Conservation (phyloP, 2,797 vertebrate species). For the Enteromius thamalakanensis region DNA sequence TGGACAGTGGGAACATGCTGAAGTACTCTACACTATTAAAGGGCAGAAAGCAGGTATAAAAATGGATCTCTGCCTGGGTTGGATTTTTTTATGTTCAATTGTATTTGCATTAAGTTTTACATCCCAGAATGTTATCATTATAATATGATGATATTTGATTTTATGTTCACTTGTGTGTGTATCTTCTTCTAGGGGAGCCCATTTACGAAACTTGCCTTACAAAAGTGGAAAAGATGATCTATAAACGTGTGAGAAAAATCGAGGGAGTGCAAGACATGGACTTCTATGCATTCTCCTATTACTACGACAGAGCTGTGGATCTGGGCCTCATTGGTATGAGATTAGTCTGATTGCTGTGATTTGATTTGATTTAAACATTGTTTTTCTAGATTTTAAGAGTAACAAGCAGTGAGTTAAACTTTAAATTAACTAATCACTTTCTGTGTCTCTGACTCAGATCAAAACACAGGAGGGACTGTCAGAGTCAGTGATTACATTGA, state of each 20-base stretch:
- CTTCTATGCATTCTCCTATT: slow-evolving; percentile 93
- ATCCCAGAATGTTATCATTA: background rate
- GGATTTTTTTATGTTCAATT: background rate
- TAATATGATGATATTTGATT: background rate
- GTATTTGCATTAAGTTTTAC: background rate
- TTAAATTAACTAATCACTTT: background rate
- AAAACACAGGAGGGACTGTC: slow-evolving; percentile 79
- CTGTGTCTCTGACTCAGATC: slow-evolving; percentile 71
- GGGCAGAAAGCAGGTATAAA: slow-evolving; percentile 88
- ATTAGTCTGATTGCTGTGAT: slow-evolving; percentile 15
- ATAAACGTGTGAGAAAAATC: slow-evolving; percentile 76
- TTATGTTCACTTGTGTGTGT: slow-evolving; percentile 11
- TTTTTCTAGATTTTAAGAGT: background rate
- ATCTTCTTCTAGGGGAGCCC: slow-evolving; percentile 71
- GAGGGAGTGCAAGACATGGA: slow-evolving; percentile 78
- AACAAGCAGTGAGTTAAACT: background rate
- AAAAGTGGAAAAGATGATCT: slow-evolving; percentile 85
- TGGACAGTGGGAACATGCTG: slow-evolving; percentile 86
- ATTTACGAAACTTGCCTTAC: slow-evolving; percentile 81
- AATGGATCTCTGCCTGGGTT: background rate
- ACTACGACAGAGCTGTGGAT: slow-evolving; percentile 88
- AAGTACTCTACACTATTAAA: slow-evolving; percentile 84
- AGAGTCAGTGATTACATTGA: slow-evolving; percentile 79
- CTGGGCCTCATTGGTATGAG: slow-evolving; percentile 83
- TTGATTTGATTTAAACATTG: slow-evolving; percentile 4